A percentile compares a stretch with the other conserved stretches of the same genome.
Evolutionary conservation across 2,888 invertebrate species (phyloP).

Genomic region (Bombyx huttoni): DNA sequence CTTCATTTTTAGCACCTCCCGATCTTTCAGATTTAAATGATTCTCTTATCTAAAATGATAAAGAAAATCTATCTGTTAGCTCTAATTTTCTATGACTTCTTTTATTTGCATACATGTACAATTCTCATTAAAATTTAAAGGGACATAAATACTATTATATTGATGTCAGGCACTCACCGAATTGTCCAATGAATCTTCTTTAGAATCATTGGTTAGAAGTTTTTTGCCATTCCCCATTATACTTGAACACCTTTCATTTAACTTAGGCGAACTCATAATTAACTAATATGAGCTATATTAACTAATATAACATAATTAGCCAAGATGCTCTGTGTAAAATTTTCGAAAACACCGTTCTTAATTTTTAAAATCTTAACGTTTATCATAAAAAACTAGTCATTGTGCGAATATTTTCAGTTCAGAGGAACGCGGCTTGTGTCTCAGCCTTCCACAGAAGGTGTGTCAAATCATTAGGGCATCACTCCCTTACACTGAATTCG

Average conservation of each 20-base stretch:
- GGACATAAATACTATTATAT: too few relatives aligned
- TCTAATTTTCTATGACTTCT: not conserved
- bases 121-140: not conserved
- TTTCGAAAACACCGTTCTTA: not conserved
- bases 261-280: slow-evolving; percentile 58
- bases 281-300: not conserved
- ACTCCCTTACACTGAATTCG: not conserved
- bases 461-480: slow-evolving; percentile 33
- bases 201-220: slow-evolving; percentile 41
- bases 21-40: slow-evolving; percentile 48
- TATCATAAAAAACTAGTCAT: not conserved
- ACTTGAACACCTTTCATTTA: slow-evolving; percentile 52
- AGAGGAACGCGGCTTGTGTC: not conserved
- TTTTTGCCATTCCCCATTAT: slow-evolving; percentile 53
- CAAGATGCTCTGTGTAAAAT: not conserved
- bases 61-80: not conserved
- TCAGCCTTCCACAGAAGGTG: slow-evolving; percentile 6
- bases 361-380: not conserved
- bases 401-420: not conserved
- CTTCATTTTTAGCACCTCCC: slow-evolving; percentile 66
- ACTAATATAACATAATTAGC: too few relatives aligned
- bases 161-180: slow-evolving; percentile 37
- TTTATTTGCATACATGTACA: not conserved
- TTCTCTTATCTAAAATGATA: slow-evolving; percentile 37
- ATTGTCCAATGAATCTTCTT: slow-evolving; percentile 58